Evolutionary conservation across 1,140 invertebrate genomes (phyloP), one percentile per base, ranked within the genome.

Genomic region (Rhopalosiphum maidis): DNA sequence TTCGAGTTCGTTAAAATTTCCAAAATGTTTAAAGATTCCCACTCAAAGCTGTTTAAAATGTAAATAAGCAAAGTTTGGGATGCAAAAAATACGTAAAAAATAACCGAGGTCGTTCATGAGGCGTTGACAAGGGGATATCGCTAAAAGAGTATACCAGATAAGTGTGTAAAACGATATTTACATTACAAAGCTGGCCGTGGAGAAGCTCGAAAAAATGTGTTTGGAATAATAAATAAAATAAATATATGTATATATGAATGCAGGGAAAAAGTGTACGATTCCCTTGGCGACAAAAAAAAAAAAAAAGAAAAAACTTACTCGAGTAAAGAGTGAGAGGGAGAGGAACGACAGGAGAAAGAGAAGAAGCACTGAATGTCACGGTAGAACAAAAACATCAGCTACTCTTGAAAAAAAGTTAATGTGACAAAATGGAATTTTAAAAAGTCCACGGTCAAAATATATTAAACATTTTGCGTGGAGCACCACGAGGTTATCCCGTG

Each of bases 371-470:
- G 68, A 48, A 92, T 51, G 68, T 92, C 68, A 92, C 46, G 9
- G 35, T 35, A 48, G n/a, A 83, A 92, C 77, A 92, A 93, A 92
- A 93, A 86, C 82, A 92, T 92, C 91, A 92, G 77, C 48, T 55
- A 86, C 91, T 86, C 91, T 85, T 30, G 87, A 35, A 88, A 68
- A 43, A 92, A 93, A 93, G 82, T 93, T 86, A 93, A 93, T 55
- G 91, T 86, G 91, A 93, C 91, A 93, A 93, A 93, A 93, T 93
- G 91, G 82, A 93, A 93, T 93, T 93, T 93, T 93, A 86, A 93
- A 93, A 93, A 55, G 91, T 86, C 48, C 37, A 37, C 11, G 91
- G 91, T 86, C 82, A 55, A 86, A 93, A 93, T 55, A 86, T 86
- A 93, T 86, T 93, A 93, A 93, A 86, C 41, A 93, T 93, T 93